A percentile compares a stretch with the other conserved stretches of the same genome.
phyloP scores from a whole-genome alignment of 2,888 invertebrate genomes.

The Rhopalosiphum nymphaeae region DNA sequence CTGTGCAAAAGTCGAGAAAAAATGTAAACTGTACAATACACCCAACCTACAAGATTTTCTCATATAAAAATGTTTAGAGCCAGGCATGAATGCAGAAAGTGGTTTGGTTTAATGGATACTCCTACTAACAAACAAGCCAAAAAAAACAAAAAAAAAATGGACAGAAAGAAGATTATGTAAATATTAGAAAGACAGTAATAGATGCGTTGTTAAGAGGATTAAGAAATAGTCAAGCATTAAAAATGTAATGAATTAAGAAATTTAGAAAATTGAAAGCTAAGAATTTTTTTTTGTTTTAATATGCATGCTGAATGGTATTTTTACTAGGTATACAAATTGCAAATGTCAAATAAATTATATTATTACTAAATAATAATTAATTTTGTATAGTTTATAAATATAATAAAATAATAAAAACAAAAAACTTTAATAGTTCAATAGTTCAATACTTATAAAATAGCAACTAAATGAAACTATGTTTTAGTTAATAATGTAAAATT shows the following conservation, averaged over 20 bases:
- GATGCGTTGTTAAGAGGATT: background rate
- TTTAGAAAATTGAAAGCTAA: background rate
- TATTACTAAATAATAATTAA: background rate
- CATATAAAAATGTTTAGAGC: background rate
- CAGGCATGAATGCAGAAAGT: background rate
- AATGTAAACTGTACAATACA: background rate
- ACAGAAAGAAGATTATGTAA: too few species aligned
- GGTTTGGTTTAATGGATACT: too few species aligned
- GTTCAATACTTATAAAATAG: too few species aligned
- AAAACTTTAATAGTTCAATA: too few species aligned
- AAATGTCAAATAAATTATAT: too few species aligned
- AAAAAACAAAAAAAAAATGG: background rate
- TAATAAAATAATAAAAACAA: background rate
- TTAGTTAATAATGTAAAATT: background rate
- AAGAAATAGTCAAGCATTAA: background rate
- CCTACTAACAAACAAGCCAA: background rate
- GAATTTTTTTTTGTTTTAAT: background rate
- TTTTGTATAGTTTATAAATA: background rate
- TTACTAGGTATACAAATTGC: too few species aligned
- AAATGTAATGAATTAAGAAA: background rate
- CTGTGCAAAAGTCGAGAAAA: background rate
- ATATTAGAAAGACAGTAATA: too few species aligned
- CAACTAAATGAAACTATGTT: too few species aligned
- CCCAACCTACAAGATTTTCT: background rate
- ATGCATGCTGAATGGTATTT: too few species aligned